Conservation (phyloP, 1,140 invertebrate species). For the Conus ventricosus region DNA sequence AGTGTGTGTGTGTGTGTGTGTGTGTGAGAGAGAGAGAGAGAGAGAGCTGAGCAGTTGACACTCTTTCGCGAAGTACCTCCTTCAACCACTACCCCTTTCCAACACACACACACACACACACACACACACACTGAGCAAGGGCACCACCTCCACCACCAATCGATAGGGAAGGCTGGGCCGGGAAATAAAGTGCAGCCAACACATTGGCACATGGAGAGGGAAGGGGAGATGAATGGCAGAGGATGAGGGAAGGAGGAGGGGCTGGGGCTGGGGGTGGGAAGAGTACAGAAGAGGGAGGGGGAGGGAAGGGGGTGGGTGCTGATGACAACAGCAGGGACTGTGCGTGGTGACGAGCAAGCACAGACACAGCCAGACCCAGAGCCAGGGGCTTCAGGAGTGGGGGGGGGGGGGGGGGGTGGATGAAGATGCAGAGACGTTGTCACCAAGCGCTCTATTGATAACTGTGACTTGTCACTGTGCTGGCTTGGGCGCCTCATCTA, state of each 20-base stretch:
- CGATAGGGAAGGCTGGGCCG: neutral
- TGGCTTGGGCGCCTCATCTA: neutral
- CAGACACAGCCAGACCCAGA: too few relatives aligned
- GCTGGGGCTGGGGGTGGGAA: neutral
- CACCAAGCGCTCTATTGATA: neutral
- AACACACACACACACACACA: neutral
- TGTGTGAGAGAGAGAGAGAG: neutral
- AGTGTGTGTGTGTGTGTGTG: neutral
- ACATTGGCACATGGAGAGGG: neutral
- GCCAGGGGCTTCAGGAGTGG: too few relatives aligned
- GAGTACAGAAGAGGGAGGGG: neutral
- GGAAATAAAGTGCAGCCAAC: slow-evolving; percentile 5
- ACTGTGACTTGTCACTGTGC: slow-evolving; percentile 14
- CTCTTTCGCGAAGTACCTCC: neutral
- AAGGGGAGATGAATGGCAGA: neutral
- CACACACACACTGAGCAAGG: neutral
- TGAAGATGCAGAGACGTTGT: neutral
- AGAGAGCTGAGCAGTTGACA: neutral
- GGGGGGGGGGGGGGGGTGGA: neutral
- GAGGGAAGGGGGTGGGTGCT: neutral
- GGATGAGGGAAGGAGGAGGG: neutral
- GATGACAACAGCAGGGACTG: neutral
- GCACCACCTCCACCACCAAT: neutral
- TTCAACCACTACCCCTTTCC: neutral
- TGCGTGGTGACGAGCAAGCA: too few relatives aligned